These are phyloP conservation scores for Calidris pygmaea DNA, from an alignment of 2,113 vertebrate genomes.

Conservation along the genomic window DNA sequence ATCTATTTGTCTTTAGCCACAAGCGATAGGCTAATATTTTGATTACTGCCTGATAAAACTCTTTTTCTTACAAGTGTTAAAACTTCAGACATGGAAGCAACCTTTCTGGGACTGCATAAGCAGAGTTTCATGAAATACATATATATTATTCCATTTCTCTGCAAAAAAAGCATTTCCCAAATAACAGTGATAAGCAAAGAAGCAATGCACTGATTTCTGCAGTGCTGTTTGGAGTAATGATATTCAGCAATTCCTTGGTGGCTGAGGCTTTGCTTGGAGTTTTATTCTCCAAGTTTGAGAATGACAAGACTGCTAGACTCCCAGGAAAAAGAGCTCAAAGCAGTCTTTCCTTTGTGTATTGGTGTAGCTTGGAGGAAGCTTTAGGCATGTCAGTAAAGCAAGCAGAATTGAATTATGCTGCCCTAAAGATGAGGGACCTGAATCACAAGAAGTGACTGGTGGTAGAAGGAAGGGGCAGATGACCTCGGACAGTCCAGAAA, in stretches of 20 bases:
- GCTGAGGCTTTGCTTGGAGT: not conserved
- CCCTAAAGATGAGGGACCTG: not conserved
- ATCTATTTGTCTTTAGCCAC: not conserved
- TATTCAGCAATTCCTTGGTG: not conserved
- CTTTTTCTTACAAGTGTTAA: not conserved
- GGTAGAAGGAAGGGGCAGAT: not conserved
- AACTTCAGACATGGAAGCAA: not conserved
- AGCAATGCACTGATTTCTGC: not conserved
- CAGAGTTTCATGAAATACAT: not conserved
- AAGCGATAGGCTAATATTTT: not conserved
- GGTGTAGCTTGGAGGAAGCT: conserved; percentile 1
- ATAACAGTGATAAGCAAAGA: not conserved
- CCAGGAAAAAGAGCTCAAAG: conserved; percentile 17
- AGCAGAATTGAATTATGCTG: not conserved
- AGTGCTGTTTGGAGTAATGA: not conserved
- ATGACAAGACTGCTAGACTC: not conserved
- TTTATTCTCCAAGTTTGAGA: not conserved
- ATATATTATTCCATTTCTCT: not conserved
- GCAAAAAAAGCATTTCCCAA: not conserved
- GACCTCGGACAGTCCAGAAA: not conserved
- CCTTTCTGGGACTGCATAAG: not conserved
- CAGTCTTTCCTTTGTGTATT: not conserved
- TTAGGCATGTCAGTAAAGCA: not conserved
- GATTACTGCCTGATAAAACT: not conserved
- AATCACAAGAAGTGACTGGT: not conserved